Conservation (phyloP, 2,797 vertebrate species). For the Squalus acanthias region DNA sequence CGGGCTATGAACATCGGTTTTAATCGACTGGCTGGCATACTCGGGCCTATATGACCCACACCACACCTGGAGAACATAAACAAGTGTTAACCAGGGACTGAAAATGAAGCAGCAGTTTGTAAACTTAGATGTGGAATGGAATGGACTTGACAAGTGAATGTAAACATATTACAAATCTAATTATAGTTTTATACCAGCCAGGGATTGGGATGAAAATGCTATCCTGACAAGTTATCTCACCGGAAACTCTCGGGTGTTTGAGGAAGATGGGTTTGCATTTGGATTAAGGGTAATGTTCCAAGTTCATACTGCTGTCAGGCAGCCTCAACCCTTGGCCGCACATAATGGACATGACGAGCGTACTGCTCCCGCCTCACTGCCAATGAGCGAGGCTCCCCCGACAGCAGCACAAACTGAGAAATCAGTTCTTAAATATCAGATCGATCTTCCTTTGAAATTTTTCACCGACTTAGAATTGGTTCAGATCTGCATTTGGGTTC, state of each 20-base stretch:
- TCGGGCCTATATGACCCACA: conserved; percentile 92
- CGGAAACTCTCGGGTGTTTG: not conserved
- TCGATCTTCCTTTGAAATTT: not conserved
- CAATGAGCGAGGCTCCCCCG: not conserved
- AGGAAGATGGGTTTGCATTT: not conserved
- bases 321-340: not conserved
- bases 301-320: not conserved
- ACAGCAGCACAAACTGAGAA: not conserved
- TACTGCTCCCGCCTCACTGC: not conserved
- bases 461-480: not conserved
- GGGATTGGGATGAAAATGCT: not conserved
- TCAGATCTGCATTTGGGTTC: not conserved
- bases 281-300: not conserved
- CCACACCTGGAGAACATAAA: conserved; percentile 71
- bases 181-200: not conserved
- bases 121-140: not conserved
- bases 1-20: conserved; percentile 91
- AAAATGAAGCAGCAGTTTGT: not conserved
- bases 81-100: not conserved
- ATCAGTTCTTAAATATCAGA: not conserved
- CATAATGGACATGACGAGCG: not conserved
- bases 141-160: not conserved
- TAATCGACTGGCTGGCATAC: conserved; percentile 87
- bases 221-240: not conserved
- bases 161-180: not conserved